Evolutionary conservation across 2,113 vertebrate species (phyloP).

Genomic region (Macaca fascicularis): DNA sequence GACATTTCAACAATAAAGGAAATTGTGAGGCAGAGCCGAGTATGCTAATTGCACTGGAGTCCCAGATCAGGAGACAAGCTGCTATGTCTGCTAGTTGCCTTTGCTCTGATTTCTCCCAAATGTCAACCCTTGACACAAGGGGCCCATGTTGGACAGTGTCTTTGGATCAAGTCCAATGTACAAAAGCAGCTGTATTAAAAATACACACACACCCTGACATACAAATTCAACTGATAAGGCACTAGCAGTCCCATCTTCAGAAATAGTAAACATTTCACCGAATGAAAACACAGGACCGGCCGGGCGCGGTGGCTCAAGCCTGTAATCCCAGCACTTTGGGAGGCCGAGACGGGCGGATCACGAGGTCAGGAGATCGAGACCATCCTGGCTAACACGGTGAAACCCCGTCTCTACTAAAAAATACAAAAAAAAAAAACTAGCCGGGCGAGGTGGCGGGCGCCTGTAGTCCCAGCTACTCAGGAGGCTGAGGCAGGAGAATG

Average conservation of each 20-base stretch:
- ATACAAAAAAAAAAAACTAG: no score
- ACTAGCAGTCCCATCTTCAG: not conserved
- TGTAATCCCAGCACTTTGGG: no score
- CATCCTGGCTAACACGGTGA: no score
- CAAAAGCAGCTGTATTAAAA: not conserved
- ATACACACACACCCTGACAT: not conserved
- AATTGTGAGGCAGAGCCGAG: not conserved
- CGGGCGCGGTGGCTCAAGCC: no score
- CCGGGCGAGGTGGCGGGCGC: no score
- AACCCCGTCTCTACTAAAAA: no score
- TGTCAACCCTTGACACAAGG: not conserved
- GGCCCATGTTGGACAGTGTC: not conserved
- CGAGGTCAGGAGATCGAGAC: no score
- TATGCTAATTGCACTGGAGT: not conserved
- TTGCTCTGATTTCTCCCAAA: slow-evolving; percentile 3
- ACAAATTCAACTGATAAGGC: not conserved
- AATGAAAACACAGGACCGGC: not conserved
- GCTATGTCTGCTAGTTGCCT: not conserved
- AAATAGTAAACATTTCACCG: not conserved
- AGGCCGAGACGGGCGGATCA: no score
- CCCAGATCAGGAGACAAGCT: not conserved
- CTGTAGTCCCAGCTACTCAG: no score
- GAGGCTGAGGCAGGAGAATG: no score
- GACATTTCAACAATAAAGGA: not conserved
- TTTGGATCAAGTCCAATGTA: not conserved